Base-by-base conservation (phyloP, 2,797 vertebrate species). In the Poeciliopsis paucimaculata region DNA sequence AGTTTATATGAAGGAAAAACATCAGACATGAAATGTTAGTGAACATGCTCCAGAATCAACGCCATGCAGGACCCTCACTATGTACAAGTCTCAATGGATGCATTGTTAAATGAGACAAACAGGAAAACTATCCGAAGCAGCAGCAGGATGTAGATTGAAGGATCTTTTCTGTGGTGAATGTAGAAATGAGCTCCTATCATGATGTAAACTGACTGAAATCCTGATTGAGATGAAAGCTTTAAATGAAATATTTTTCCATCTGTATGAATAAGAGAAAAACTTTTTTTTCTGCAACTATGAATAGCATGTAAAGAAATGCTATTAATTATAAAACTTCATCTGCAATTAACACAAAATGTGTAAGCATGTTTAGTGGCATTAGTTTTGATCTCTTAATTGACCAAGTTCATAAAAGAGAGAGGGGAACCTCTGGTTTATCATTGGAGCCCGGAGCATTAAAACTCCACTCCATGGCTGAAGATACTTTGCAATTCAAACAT, bases 121-220 rank as follows among this genome's bases (percentile, higher is more conserved):
- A 73, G 76, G n/a, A 73, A 26, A 76, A 73, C 53, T 68, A 66
- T 87, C 81, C 89, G 81, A 89, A 75, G 73, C 5, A 66, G 41
- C 13, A 4, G 41, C 20, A 71, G 26, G 28, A 71, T 70, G 72
- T 62, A 80, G 75, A 83, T 45, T 5, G 75, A 84, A 86, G 64
- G 57, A 57, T 70, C 87, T 90, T 92, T 88, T 88, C 86, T 55
- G 77, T 28, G 5, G 75, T 51, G 80, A 90, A 91, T 90, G 92
- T 91, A 2, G 43, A 84, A 80, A 85, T 87, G 79, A 91, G 89
- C 88, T 45, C 1, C 77, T 77, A 72, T 76, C 82, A 90, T 92
- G 91, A 92, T 26, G 83, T 91, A 93, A 93, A 91, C 75, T n/a
- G 79, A 72, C 47, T 86, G 89, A 90, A 93, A 94, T 90, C 75